phyloP scores from a whole-genome alignment of 2,888 invertebrate species.

The Aplocera efformata region DNA sequence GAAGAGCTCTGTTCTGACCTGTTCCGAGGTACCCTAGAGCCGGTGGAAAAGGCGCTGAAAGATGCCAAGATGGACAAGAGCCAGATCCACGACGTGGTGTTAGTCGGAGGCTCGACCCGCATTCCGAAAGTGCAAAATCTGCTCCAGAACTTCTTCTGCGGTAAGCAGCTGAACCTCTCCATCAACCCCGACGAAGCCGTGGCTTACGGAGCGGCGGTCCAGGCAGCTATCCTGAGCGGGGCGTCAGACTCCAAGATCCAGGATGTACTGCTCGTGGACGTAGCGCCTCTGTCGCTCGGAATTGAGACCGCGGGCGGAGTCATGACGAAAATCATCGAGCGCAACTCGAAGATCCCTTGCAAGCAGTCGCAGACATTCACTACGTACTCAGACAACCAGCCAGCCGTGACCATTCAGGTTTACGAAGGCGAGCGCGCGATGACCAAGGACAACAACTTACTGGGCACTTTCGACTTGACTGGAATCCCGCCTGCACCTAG shows the following conservation, averaged over 20 bases:
- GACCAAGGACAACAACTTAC: constrained; percentile 89
- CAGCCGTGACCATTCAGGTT: constrained; percentile 86
- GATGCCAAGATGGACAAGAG: constrained; percentile 90
- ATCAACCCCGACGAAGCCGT: constrained; percentile 92
- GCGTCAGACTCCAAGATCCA: constrained; percentile 87
- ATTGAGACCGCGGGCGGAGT: constrained; percentile 92
- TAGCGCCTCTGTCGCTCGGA: constrained; percentile 84
- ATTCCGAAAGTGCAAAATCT: constrained; percentile 89
- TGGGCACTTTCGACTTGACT: constrained; percentile 83
- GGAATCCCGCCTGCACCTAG: constrained; percentile 87
- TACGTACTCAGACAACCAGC: constrained; percentile 90
- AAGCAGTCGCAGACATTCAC: constrained; percentile 88
- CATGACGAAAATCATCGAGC: constrained; percentile 87
- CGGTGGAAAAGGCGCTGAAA: constrained; percentile 88
- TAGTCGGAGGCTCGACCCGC: constrained; percentile 90
- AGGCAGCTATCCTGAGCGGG: constrained; percentile 86
- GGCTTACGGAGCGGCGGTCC: constrained; percentile 88
- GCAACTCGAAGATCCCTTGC: constrained; percentile 86
- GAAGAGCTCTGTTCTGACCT: constrained; percentile 87
- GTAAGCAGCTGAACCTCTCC: constrained; percentile 85
- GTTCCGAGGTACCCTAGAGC: constrained; percentile 86
- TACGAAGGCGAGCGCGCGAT: constrained; percentile 89
- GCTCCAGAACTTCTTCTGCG: constrained; percentile 87
- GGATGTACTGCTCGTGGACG: constrained; percentile 82
- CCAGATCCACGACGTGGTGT: constrained; percentile 88